A percentile compares a stretch with the other conserved stretches of the same genome.
Conservation (phyloP, 2,888 invertebrate species). For the Orchesella flavescens region DNA sequence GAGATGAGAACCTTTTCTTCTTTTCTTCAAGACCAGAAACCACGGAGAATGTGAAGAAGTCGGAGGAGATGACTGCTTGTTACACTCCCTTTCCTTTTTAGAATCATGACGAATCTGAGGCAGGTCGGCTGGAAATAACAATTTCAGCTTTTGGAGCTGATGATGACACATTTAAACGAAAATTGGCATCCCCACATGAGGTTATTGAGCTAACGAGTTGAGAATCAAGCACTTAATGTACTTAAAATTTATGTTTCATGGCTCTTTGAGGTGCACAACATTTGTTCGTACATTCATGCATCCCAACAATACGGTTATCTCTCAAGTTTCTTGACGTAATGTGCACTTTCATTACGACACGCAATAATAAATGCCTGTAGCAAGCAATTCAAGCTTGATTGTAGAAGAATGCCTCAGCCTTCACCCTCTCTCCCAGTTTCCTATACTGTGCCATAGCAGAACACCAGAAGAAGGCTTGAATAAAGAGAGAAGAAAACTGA, state of each 20-base stretch:
- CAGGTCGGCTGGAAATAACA: conserved; percentile 59
- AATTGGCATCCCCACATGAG: conserved; percentile 62
- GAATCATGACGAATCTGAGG: conserved; percentile 62
- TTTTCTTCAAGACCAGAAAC: conserved; percentile 15
- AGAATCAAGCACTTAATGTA: conserved; percentile 62
- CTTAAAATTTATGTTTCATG: conserved; percentile 10
- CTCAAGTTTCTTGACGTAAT: background rate
- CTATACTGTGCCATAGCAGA: background rate
- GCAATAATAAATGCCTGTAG: background rate
- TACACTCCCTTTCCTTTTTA: conserved; percentile 26
- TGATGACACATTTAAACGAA: conserved; percentile 65
- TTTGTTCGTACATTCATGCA: conserved; percentile 8
- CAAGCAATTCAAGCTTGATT: conserved; percentile 23
- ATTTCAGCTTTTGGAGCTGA: conserved; percentile 38
- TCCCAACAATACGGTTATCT: conserved; percentile 15
- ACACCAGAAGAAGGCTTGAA: background rate
- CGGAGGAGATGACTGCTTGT: conserved; percentile 11
- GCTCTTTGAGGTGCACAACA: background rate
- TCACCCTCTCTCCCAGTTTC: too few species aligned
- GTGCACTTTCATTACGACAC: background rate
- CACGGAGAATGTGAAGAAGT: conserved; percentile 4
- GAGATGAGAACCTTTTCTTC: conserved; percentile 7
- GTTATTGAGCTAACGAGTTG: conserved; percentile 65
- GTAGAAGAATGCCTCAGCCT: conserved; percentile 9
- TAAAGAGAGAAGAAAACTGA: conserved; percentile 8